Percentiles rank a stretch among this genome's conserved stretches.
Conservation (phyloP, 2,797 vertebrate species). For the Arrhamphus sclerolepis region DNA sequence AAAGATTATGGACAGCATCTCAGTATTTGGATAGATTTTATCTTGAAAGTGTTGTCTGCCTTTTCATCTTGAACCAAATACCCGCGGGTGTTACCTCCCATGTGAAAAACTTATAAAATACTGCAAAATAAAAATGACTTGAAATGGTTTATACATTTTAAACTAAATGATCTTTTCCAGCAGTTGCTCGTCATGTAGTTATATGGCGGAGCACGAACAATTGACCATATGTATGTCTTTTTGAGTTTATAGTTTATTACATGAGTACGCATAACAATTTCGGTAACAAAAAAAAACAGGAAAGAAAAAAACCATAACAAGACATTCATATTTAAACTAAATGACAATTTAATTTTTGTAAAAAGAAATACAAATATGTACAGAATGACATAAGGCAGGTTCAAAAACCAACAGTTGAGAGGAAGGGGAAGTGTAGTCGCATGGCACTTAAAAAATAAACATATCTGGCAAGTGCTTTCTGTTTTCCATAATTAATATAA, state of each 20-base stretch:
- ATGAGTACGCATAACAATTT: slow-evolving; percentile 89
- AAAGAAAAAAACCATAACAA: slow-evolving; percentile 48
- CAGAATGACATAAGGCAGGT: slow-evolving; percentile 80
- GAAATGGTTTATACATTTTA: too few species aligned
- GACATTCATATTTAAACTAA: slow-evolving; percentile 89
- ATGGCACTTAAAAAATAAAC: slow-evolving; percentile 87
- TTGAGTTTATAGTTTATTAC: slow-evolving; percentile 86
- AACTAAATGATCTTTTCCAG: not conserved
- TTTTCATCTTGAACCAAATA: too few species aligned
- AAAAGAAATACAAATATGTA: slow-evolving; percentile 88
- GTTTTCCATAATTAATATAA: slow-evolving; percentile 88
- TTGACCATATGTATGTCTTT: slow-evolving; percentile 18
- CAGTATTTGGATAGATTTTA: too few species aligned
- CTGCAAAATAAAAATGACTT: too few species aligned
- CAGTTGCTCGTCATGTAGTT: not conserved
- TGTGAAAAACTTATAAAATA: too few species aligned
- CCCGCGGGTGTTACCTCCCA: too few species aligned
- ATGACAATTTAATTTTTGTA: slow-evolving; percentile 74
- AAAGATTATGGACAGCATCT: too few species aligned
- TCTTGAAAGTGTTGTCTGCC: too few species aligned
- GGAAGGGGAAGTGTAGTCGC: slow-evolving; percentile 79
- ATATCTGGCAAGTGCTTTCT: slow-evolving; percentile 90
- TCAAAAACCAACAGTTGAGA: slow-evolving; percentile 80
- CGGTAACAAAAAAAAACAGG: slow-evolving; percentile 81
- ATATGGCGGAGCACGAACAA: slow-evolving; percentile 15